Base-by-base conservation (phyloP, 2,113 vertebrate species). In the Brienomyrus brachyistius region DNA sequence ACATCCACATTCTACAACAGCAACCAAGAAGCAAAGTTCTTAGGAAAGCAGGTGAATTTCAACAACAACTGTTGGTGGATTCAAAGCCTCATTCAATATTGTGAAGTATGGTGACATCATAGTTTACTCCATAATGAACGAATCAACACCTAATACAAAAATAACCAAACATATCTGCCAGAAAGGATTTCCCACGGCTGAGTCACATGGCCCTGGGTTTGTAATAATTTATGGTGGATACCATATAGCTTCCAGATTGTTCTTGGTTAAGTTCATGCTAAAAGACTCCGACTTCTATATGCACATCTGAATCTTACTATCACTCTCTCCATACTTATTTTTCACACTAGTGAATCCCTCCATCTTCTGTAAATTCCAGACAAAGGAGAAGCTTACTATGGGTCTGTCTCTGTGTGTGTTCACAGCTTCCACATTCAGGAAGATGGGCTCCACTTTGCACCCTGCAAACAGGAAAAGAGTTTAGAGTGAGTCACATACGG, bases 321-420 rank as follows among this genome's bases (percentile, higher is more conserved):
- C 15, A 80, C 6, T 8, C 35, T n/a, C 74, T 80, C 35, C 0
- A 0, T 43, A 4, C 70, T 40, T 40, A 35, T 77, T 15, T 40
- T 40, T 40, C 70, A 35, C 74, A 80, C 31, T 15, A 43, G 35
- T 40, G 5, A 43, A 80, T 35, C 31, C 15, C 74, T 40, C 35
- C 62, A 80, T 40, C 35, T 40, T 43, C 17, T 40, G 10, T 40
- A 5, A 35, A 13, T 43, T 80, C 43, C 74, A 43, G 17, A 13
- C 35, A 43, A 80, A 40, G 74, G 74, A 43, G 35, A 80, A 35
- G 15, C 96, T 94, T 92, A 98, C 98, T 94, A 85, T 91, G 9
- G 97, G 97, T 85, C 93, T 96, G 19, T 97, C 97, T 92, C 96
- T 94, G 92, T 98, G 97, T 15, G 97, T 99, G 94, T 98, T 98